Evolutionary conservation across 2,113 vertebrate species (phyloP).

Genomic region (Terrapene triunguis): DNA sequence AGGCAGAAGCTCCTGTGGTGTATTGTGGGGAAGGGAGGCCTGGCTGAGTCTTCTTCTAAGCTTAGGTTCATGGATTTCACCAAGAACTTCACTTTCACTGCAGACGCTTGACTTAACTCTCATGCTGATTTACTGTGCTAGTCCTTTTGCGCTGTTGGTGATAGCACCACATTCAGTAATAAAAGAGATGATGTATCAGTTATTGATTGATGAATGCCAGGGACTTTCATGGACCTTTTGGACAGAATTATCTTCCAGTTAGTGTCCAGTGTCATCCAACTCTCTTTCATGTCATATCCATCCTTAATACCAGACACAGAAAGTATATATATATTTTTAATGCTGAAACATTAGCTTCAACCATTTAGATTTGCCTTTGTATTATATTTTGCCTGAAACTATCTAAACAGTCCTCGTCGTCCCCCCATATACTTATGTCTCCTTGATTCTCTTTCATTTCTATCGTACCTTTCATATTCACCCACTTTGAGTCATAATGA

Average conservation of each 20-base stretch:
- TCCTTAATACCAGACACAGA: not conserved
- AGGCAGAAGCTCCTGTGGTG: too few species aligned
- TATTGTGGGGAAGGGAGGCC: not conserved
- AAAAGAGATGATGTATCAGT: not conserved
- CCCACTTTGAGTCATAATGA: not conserved
- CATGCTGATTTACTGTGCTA: not conserved
- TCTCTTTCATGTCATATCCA: constrained; percentile 38
- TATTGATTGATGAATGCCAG: constrained; percentile 40
- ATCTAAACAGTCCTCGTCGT: not conserved
- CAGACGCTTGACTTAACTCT: not conserved
- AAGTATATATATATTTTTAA: not conserved
- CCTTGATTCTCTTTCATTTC: not conserved
- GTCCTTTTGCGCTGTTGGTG: not conserved
- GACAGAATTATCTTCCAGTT: constrained; percentile 35
- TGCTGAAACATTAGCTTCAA: not conserved
- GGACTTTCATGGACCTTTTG: constrained; percentile 12
- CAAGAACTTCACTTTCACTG: constrained; percentile 7
- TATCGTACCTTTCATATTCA: not conserved
- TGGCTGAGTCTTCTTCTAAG: not conserved
- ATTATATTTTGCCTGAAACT: constrained; percentile 21
- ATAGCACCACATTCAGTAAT: not conserved
- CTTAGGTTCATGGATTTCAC: not conserved
- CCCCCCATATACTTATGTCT: not conserved
- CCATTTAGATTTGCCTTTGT: constrained; percentile 11
- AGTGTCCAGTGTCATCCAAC: not conserved